Evolutionary conservation across 2,888 invertebrate species (phyloP).

Genomic region (Lasioglossum leucozonium): DNA sequence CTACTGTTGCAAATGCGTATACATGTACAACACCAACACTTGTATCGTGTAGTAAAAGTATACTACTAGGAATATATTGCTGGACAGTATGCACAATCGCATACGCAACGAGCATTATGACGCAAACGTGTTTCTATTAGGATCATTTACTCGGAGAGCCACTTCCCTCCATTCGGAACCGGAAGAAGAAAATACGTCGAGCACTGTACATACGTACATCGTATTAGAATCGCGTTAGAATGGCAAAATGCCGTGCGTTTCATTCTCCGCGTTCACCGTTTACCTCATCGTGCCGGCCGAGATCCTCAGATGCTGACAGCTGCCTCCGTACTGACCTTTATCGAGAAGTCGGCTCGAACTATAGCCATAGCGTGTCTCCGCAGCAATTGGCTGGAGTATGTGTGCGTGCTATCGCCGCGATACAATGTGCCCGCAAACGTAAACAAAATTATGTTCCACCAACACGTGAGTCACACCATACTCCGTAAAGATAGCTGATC

Average conservation of each 20-base stretch:
- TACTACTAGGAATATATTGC: neutral
- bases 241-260: neutral
- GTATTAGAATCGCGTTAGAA: neutral
- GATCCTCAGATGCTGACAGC: slow-evolving; percentile 13
- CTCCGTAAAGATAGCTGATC: neutral
- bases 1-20: neutral
- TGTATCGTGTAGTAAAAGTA: neutral
- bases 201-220: neutral
- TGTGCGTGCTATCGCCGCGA: neutral
- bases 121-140: neutral
- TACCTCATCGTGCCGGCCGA: slow-evolving; percentile 53
- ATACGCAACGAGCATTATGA: neutral
- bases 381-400: neutral
- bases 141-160: neutral
- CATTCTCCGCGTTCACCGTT: neutral
- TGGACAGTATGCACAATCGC: neutral
- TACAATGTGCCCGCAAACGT: neutral
- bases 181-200: neutral
- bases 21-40: neutral
- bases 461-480: neutral
- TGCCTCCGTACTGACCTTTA: slow-evolving; percentile 39
- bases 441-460: neutral
- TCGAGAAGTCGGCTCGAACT: neutral
- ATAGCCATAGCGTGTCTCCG: neutral
- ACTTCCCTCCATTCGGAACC: neutral